These are phyloP conservation scores for Drosophila parvula DNA, from an alignment of 1,140 invertebrate species.

Conservation along the genomic window DNA sequence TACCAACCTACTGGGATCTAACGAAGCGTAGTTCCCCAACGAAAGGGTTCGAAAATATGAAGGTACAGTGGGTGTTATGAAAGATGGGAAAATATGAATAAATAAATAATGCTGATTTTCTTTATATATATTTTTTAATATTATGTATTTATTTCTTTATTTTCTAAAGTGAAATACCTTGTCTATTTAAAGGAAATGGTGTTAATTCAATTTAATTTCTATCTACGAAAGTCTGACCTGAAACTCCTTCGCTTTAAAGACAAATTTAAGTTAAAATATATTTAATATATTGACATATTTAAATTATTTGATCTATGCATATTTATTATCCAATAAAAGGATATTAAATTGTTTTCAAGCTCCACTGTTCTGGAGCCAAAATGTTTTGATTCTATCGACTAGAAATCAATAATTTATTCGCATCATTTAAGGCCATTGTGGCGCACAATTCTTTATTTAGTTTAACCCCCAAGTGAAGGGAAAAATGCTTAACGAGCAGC, in stretches of 20 bases:
- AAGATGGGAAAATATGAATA: neutral
- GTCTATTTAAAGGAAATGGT: neutral
- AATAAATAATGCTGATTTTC: neutral
- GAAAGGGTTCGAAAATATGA: constrained; percentile 3
- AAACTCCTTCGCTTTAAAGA: neutral
- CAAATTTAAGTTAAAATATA: neutral
- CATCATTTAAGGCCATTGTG: constrained; percentile 67
- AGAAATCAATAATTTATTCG: constrained; percentile 73
- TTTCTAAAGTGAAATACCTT: neutral
- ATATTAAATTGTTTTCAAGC: too few species aligned
- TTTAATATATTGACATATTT: neutral
- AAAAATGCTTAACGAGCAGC: constrained; percentile 67
- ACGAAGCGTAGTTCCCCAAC: constrained; percentile 19
- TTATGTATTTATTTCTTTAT: too few species aligned
- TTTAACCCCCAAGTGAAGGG: constrained; percentile 53
- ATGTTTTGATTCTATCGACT: constrained; percentile 17
- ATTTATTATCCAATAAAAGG: neutral
- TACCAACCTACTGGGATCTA: constrained; percentile 49
- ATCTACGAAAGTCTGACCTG: neutral
- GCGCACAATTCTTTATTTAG: constrained; percentile 69
- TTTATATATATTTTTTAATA: too few species aligned
- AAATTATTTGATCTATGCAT: neutral
- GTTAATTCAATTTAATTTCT: too few species aligned
- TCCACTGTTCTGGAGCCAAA: constrained; percentile 23
- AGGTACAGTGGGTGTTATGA: constrained; percentile 8